Base-by-base conservation (phyloP, 2,113 vertebrate genomes). In the Oxygymnocypris stewartii region DNA sequence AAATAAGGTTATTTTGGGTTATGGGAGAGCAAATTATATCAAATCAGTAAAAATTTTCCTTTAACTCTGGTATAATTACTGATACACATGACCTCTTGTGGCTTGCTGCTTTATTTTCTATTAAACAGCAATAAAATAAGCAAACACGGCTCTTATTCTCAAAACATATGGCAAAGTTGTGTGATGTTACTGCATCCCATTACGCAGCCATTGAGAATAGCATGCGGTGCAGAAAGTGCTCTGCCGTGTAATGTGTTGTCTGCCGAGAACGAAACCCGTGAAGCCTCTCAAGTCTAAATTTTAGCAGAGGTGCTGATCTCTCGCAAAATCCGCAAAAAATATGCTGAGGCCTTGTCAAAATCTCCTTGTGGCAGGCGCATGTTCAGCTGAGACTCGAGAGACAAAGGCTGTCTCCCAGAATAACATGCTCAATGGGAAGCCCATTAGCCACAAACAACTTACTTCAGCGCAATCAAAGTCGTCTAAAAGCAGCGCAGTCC, bases 301-400 rank as follows among this genome's bases (percentile, higher is more conserved):
- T 83, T 71, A 5, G 61, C 80, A 82, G 61, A 82, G 25, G 11
- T 28, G 65, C 81, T 83, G 81, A 83, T 83, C 81, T 83, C 65
- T 51, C 81, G 10, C 65, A 71, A 83, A 83, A 54, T 47, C 81
- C 63, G 3, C n/a, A 1, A 83, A 67, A 83, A 83, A 79, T 54
- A 83, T 83, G 44, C 65, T 2, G 44, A 51, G 31, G 63, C 47
- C 63, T 35, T 35, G 11, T 81, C 14, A 13, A 54, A 79, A 79
- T 79, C 76, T 57, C 49, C 47, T 23, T 11, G 76, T 3, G 47
- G 28, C 76, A 75, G 40, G 20, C 40, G 1, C 76, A 35, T 23
- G 16, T 35, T 51, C 16, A 37, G 76, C 28, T 2, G 28, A 16
- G 65, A 82, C 25, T 63, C 14, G 25, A 82, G 61, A 82, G 80